These are phyloP conservation scores for Ciconia boyciana DNA, from an alignment of 2,113 vertebrate genomes.

Conservation along the genomic window DNA sequence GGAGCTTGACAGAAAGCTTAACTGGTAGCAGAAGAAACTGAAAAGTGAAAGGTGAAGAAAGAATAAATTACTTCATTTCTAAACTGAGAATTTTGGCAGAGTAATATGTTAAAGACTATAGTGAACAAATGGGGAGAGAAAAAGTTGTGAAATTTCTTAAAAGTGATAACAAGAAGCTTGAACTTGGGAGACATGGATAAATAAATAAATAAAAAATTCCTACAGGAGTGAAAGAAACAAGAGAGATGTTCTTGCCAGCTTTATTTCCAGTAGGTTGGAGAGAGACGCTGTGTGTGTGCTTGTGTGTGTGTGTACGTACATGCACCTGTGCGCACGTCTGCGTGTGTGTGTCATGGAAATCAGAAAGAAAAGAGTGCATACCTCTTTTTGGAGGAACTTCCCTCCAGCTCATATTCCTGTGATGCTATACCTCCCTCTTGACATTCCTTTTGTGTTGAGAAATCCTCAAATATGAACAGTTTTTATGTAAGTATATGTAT, in stretches of 20 bases:
- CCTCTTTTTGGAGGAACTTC: not conserved
- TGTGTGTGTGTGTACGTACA: rapidly evolving
- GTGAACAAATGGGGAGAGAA: not conserved
- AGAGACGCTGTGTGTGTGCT: not conserved
- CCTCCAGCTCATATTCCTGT: not conserved
- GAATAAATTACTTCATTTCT: not conserved
- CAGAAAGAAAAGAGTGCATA: not conserved
- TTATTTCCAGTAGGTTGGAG: not conserved
- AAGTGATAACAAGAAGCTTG: not conserved
- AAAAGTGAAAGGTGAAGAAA: not conserved
- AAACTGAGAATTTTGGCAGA: not conserved
- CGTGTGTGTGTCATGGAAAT: not conserved
- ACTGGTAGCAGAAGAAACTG: not conserved
- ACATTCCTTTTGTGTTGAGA: not conserved
- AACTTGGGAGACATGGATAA: not conserved
- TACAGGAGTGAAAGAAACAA: not conserved
- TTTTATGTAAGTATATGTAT: not conserved
- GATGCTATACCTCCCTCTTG: not conserved
- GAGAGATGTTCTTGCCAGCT: not conserved
- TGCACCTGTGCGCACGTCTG: rapidly evolving
- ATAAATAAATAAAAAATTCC: not conserved
- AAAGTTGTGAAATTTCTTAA: not conserved
- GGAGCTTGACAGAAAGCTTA: not conserved
- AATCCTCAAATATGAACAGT: not conserved
- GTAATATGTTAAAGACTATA: not conserved